Conservation (phyloP, 2,113 vertebrate genomes). For the Pelvicachromis taeniatus region DNA sequence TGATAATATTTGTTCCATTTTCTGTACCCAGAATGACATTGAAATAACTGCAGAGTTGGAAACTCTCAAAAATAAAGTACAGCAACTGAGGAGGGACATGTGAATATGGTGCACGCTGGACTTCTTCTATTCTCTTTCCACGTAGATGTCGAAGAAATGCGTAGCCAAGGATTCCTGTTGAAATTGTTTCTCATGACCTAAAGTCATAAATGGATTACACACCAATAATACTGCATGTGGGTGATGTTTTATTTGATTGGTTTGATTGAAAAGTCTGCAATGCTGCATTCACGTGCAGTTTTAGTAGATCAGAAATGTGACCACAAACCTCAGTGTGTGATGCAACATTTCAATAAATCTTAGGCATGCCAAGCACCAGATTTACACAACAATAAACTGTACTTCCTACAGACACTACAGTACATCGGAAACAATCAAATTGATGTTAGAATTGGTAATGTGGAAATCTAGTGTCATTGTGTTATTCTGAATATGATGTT, state of each 20-base stretch:
- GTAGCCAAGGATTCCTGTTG: background rate
- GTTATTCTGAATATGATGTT: background rate
- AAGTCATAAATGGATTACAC: background rate
- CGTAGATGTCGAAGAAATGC: background rate
- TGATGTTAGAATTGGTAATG: background rate
- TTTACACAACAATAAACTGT: background rate
- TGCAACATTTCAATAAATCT: background rate
- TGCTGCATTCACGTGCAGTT: background rate
- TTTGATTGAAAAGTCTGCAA: background rate
- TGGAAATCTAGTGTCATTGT: background rate
- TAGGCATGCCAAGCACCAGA: background rate
- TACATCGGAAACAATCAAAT: background rate
- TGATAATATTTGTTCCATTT: background rate
- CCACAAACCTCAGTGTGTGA: background rate
- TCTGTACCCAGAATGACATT: background rate
- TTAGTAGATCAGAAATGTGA: background rate
- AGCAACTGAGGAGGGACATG: background rate
- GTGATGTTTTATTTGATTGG: background rate
- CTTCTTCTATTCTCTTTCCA: background rate
- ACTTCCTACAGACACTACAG: background rate
- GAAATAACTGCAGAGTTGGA: background rate
- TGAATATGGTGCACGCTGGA: background rate
- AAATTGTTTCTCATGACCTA: background rate
- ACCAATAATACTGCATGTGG: background rate
- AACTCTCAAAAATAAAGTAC: background rate